Base-by-base conservation (phyloP, 2,113 vertebrate genomes). In the Nyctereutes procyonoides region DNA sequence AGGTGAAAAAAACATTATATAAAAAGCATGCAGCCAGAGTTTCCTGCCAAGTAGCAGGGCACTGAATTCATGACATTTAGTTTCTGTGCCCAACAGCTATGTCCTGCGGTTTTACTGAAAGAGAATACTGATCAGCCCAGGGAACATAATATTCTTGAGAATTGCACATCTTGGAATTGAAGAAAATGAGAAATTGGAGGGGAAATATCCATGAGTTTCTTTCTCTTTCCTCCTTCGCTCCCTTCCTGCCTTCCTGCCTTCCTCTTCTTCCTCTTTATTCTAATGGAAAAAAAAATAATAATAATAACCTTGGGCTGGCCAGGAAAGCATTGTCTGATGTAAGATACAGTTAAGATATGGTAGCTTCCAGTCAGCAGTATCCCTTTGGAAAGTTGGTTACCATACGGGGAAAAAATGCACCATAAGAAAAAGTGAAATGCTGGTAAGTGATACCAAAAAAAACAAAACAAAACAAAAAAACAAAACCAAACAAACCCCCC, bases 51-150 rank as follows among this genome's bases (percentile, higher is more conserved):
- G 94, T 93, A 79, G 69, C 81, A 83, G 92, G 79, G 92, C 87
- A 82, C 84, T 82, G 88, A 95, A 98, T 96, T 96, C 67, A 67
- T 85, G 96, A 96, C 90, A 97, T 97, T 97, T 97, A 97, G 81
- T 96, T 92, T 93, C 95, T 94, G 71, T 95, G 84, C 96, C 95
- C 92, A 95, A 58, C 62, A 74, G 96, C 92, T 96, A 77, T 48
- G 32, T 92, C 97, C 95, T 97, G 97, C 73, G 97, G 98, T 96
- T 96, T 97, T 97, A 97, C 43, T 97, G 96, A 98, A 97, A 96
- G 43, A 88, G 92, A 98, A 85, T 93, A 88, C 71, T 65, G 93
- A 95, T 98, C 89, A 94, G 60, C 74, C 83, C 16, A 88, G 94
- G 81, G 74, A 97, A 93, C 76, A 90, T 67, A 96, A 88, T 97